A percentile compares a stretch with the other conserved stretches of the same genome.
Conservation (phyloP, 2,888 invertebrate species). For the Buathra laborator region DNA sequence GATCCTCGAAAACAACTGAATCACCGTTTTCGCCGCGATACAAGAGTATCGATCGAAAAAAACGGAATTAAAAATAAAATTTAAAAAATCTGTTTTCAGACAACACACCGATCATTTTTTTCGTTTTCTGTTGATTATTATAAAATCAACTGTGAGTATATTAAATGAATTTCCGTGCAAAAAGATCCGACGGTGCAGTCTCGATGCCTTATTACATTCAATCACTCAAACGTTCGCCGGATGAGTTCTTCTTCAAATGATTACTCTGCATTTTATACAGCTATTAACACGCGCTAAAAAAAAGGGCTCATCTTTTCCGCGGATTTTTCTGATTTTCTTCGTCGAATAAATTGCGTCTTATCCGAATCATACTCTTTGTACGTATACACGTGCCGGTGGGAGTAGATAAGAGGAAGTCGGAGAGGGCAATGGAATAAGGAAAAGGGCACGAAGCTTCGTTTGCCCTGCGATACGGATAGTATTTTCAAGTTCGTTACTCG, state of each 20-base stretch:
- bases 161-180: no score
- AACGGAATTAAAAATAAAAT: no score
- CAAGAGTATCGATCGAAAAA: no score
- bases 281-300: slow-evolving; percentile 6
- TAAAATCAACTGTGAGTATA: background rate
- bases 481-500: slow-evolving; percentile 25
- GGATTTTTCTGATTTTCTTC: background rate
- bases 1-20: slow-evolving; percentile 7
- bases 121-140: background rate
- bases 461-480: background rate
- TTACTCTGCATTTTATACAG: background rate
- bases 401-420: background rate
- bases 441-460: slow-evolving; percentile 16
- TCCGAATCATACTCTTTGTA: background rate
- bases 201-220: no score
- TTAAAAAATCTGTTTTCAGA: no score
- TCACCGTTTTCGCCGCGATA: no score
- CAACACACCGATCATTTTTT: background rate
- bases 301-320: background rate
- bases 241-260: no score
- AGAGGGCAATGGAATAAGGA: background rate
- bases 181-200: no score
- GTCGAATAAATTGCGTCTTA: background rate
- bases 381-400: background rate
- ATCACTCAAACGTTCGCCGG: no score